Evolutionary conservation across 2,888 invertebrate species (phyloP), one percentile per base, ranked within the genome.

Genomic region (Strigamia transsilvanica): DNA sequence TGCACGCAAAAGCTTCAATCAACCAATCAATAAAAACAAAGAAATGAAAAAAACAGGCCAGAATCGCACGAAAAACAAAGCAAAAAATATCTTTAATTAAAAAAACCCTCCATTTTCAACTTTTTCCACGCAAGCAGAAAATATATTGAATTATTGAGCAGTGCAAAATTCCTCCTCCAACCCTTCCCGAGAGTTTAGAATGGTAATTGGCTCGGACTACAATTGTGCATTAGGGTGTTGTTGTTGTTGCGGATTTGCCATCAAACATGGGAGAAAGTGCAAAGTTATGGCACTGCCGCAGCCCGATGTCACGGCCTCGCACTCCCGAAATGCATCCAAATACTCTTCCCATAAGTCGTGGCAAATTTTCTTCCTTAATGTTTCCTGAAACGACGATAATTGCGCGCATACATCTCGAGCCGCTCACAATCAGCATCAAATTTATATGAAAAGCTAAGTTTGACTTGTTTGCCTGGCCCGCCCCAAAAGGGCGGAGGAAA

Each of bases 151-250:
- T 73, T 73, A 73, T 73, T 73, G 73, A 73, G 32, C 12, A 15
- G 27, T 38, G 38, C 38, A 38, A 6, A 73, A 32, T 73, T 73
- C 27, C 5, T 38, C 38, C 38, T 38, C 32, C 0, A 32, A 7
- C 7, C 32, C 23, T 12, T 13, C 73, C 13, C 27, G 5, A 10
- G 9, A 18, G 56, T 32, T 73, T 32, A 10, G 51, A 15, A 73
- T 32, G n/a, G n/a, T 56, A 73, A 73, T 73, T 73, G 73, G 27
- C 73, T 27, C 27, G 73, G n/a, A 73, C 73, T 73, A 32, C 73
- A 73, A 73, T 73, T 27, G 73, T 73, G 73, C 73, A 73, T 73
- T 73, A 73, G 61, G 73, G 27, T 27, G 73, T n/a, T 73, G 73
- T 73, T 73, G 73, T 73, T 73, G 73, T 73, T 73, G 73, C 73